A percentile compares a stretch with the other conserved stretches of the same genome.
Conservation (phyloP, 23 tunicate species). For the Corella eumyota region DNA sequence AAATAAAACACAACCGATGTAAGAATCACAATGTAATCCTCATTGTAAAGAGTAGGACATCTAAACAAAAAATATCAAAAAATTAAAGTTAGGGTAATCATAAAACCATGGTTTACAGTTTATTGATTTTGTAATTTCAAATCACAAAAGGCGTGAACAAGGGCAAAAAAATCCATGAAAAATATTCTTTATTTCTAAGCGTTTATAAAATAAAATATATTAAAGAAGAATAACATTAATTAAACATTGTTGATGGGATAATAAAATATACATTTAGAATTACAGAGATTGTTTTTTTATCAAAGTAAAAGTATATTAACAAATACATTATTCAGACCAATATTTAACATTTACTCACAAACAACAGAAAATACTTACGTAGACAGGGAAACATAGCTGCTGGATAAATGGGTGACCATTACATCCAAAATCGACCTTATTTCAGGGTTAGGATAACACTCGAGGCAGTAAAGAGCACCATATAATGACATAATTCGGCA, state of each 20-base stretch:
- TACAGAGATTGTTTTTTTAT: not conserved
- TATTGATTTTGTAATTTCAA: too few relatives aligned
- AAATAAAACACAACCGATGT: slow-evolving; percentile 29
- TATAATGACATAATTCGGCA: slow-evolving; percentile 40
- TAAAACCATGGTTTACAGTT: too few relatives aligned
- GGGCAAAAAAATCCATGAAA: too few relatives aligned
- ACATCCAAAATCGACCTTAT: slow-evolving; percentile 29
- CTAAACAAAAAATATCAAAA: slow-evolving; percentile 6
- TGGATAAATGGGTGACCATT: slow-evolving; percentile 16
- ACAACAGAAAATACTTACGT: slow-evolving; percentile 32
- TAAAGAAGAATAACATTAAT: not conserved
- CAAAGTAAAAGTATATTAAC: too few relatives aligned
- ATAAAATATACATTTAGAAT: not conserved
- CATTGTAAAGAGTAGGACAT: slow-evolving; percentile 30
- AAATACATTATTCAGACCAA: too few relatives aligned
- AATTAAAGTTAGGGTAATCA: too few relatives aligned
- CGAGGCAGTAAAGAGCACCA: slow-evolving; percentile 64
- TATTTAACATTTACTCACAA: too few relatives aligned
- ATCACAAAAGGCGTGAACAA: too few relatives aligned
- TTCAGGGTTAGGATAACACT: slow-evolving; percentile 35
- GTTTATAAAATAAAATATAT: too few relatives aligned
- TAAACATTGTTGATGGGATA: not conserved
- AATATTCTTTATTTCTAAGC: too few relatives aligned
- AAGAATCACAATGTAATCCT: slow-evolving; percentile 27
- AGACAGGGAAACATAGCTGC: slow-evolving; percentile 17